phyloP scores from a whole-genome alignment of 2,113 vertebrate species.

The Polyodon spathula region DNA sequence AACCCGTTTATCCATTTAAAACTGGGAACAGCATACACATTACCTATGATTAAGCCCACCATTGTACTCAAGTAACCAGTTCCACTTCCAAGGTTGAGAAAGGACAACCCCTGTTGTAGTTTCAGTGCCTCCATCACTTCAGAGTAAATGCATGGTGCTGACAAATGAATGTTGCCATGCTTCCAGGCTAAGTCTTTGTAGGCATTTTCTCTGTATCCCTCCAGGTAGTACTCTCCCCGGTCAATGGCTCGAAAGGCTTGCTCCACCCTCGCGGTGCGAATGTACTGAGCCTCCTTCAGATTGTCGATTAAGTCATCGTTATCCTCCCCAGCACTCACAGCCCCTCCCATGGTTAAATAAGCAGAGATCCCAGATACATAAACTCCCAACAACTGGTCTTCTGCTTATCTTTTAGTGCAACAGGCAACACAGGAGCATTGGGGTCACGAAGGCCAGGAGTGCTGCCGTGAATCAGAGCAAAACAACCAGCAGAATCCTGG shows the following conservation, averaged over 20 bases:
- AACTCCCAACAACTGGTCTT: constrained; percentile 25
- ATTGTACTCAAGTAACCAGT: constrained; percentile 98
- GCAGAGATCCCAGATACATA: constrained; percentile 1
- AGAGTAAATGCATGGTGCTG: constrained; percentile 97
- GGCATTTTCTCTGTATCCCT: constrained; percentile 91
- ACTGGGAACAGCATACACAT: constrained; percentile 20
- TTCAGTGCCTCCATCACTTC: constrained; percentile 98
- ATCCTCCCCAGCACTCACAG: constrained; percentile 96
- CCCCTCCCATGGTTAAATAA: constrained; percentile 79
- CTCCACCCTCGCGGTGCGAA: constrained; percentile 88
- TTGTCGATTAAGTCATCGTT: constrained; percentile 98
- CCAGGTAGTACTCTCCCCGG: constrained; percentile 94
- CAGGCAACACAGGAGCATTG: neutral
- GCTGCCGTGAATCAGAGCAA: constrained; percentile 24
- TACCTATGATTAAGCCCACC: constrained; percentile 97
- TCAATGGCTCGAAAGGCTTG: constrained; percentile 96
- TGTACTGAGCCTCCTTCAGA: constrained; percentile 95
- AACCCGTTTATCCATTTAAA: too few species aligned
- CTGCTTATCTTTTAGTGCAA: constrained; percentile 33
- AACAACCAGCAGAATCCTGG: neutral
- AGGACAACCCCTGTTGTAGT: constrained; percentile 90
- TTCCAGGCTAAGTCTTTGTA: constrained; percentile 99
- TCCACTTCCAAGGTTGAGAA: constrained; percentile 96
- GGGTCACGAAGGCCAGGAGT: neutral
- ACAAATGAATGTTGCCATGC: constrained; percentile 96